Evolutionary conservation across 1,140 invertebrate genomes (phyloP).

Genomic region (Odontomachus brunneus): DNA sequence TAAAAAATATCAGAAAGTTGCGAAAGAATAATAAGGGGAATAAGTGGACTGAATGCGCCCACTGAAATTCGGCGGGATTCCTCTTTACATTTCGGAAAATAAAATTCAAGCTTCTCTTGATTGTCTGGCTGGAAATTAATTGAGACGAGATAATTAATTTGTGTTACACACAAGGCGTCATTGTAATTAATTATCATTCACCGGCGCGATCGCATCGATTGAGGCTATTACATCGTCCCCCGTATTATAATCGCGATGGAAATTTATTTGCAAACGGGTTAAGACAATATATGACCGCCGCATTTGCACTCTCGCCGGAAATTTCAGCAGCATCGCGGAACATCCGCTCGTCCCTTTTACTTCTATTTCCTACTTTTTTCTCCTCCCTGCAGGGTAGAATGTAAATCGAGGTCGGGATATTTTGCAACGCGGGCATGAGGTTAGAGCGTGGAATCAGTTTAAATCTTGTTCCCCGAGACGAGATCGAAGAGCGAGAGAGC

Average conservation of each 20-base stretch:
- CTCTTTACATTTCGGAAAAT: no score
- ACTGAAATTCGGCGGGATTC: no score
- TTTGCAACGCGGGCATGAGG: conserved; percentile 58
- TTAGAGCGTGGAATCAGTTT: conserved; percentile 58
- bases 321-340: conserved; percentile 25
- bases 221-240: neutral
- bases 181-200: conserved; percentile 4
- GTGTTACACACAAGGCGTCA: neutral
- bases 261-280: neutral
- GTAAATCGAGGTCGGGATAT: conserved; percentile 60
- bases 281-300: neutral
- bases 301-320: conserved; percentile 6
- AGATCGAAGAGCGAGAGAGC: conserved; percentile 51
- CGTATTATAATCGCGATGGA: neutral
- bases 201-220: neutral
- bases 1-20: neutral
- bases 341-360: conserved; percentile 15
- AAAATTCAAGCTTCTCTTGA: no score
- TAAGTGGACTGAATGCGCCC: no score
- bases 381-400: conserved; percentile 14
- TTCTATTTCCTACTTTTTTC: conserved; percentile 50
- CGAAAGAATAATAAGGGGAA: no score
- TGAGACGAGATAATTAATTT: conserved; percentile 10
- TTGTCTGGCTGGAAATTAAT: neutral
- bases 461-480: conserved; percentile 55